A percentile compares a stretch with the other conserved stretches of the same genome.
phyloP scores from a whole-genome alignment of 2,888 invertebrate species.

The Spialia ferax region DNA sequence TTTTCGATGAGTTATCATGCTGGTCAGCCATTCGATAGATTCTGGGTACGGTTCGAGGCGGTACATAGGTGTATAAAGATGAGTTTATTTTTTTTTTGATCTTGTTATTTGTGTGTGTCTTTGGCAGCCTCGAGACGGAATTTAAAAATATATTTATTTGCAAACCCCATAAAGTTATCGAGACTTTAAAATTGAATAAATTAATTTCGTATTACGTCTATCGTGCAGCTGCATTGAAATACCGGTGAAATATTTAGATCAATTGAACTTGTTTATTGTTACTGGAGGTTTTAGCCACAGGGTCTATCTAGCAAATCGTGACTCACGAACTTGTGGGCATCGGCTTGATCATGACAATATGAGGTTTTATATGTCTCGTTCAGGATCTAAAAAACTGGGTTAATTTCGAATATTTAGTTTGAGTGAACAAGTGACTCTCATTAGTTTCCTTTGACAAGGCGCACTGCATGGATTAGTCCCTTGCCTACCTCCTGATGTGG shows the following conservation, averaged over 20 bases:
- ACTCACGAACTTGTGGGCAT: constrained; percentile 37
- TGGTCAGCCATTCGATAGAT: too few species aligned
- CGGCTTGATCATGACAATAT: constrained; percentile 25
- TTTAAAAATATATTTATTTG: too few species aligned
- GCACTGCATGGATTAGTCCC: constrained; percentile 20
- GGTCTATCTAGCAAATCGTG: constrained; percentile 29
- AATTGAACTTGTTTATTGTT: constrained; percentile 27
- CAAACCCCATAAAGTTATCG: too few species aligned
- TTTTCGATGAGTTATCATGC: too few species aligned
- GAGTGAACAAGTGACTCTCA: constrained; percentile 21
- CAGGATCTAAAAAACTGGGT: constrained; percentile 28
- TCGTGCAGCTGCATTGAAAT: neutral
- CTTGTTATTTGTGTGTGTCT: too few species aligned
- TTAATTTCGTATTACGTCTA: neutral
- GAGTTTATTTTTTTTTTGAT: too few species aligned
- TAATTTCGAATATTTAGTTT: constrained; percentile 10
- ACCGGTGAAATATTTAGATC: constrained; percentile 26
- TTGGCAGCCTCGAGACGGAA: too few species aligned
- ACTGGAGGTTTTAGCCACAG: constrained; percentile 16
- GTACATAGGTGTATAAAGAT: too few species aligned
- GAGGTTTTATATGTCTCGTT: constrained; percentile 20
- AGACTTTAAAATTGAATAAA: too few species aligned
- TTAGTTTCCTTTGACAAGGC: constrained; percentile 27
- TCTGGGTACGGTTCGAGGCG: too few species aligned
- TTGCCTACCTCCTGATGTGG: constrained; percentile 16